Evolutionary conservation across 2,888 invertebrate genomes (phyloP).

Genomic region (Scaptomyza flava): DNA sequence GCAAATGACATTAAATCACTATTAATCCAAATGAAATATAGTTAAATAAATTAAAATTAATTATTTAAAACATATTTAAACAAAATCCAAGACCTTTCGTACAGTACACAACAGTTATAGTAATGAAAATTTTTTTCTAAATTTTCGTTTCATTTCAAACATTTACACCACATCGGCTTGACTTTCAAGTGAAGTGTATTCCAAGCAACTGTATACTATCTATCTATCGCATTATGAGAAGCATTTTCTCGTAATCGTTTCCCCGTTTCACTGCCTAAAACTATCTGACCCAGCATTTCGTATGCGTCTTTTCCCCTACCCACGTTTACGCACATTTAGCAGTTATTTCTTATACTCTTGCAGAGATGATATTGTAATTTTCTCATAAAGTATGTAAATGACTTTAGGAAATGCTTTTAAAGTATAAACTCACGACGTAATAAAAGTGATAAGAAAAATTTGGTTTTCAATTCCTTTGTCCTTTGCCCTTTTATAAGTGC

Average conservation of each 20-base stretch:
- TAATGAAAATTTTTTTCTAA: neutral
- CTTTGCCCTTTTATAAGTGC: neutral
- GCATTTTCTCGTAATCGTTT: slow-evolving; percentile 39
- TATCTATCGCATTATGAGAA: slow-evolving; percentile 34
- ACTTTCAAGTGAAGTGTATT: slow-evolving; percentile 24
- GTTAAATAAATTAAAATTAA: neutral
- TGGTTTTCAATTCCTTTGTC: neutral
- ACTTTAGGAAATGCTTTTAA: neutral
- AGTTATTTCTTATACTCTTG: slow-evolving; percentile 21
- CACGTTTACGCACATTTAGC: slow-evolving; percentile 33
- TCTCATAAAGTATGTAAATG: neutral
- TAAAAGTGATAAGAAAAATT: neutral
- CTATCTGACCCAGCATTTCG: slow-evolving; percentile 1
- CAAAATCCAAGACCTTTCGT: neutral
- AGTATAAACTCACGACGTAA: neutral
- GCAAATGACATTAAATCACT: no score
- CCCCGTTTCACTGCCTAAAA: slow-evolving; percentile 13
- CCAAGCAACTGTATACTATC: slow-evolving; percentile 65
- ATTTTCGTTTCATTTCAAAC: neutral
- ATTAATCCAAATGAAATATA: neutral
- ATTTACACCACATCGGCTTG: neutral
- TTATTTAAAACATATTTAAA: neutral
- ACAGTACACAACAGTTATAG: neutral
- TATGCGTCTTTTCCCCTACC: slow-evolving; percentile 8
- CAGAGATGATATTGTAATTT: neutral